Evolutionary conservation across 2,888 invertebrate species (phyloP).

Genomic region (Ethmia dodecea): DNA sequence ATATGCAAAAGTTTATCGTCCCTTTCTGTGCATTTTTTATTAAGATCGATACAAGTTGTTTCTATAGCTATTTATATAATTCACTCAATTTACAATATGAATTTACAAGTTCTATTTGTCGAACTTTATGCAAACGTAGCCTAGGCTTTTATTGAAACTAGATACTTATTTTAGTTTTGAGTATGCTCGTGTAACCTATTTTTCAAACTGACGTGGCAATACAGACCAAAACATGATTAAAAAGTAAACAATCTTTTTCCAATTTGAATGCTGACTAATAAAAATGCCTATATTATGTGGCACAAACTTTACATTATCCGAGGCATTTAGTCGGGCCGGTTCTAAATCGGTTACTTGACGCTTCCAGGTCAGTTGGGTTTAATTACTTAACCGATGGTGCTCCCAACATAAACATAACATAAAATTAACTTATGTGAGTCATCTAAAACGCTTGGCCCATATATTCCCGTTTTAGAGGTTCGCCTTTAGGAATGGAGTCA

Average conservation of each 20-base stretch:
- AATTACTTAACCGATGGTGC: conserved; percentile 20
- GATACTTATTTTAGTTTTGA: too few relatives aligned
- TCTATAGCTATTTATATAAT: too few relatives aligned
- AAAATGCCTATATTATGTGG: conserved; percentile 3
- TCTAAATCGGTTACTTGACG: conserved; percentile 38
- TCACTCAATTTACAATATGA: too few relatives aligned
- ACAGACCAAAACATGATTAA: too few relatives aligned
- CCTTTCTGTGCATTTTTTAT: too few relatives aligned
- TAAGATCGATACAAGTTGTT: too few relatives aligned
- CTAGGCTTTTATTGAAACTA: too few relatives aligned
- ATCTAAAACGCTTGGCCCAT: conserved; percentile 9
- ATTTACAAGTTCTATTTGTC: too few relatives aligned
- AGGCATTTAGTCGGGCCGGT: conserved; percentile 33
- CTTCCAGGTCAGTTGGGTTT: conserved; percentile 47
- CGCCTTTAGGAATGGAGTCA: background rate
- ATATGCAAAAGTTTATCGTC: too few relatives aligned
- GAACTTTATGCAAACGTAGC: too few relatives aligned
- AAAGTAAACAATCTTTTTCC: background rate
- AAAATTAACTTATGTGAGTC: conserved; percentile 22
- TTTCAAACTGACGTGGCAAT: too few relatives aligned
- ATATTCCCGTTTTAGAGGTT: background rate
- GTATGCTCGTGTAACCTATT: too few relatives aligned
- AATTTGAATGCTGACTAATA: conserved; percentile 1
- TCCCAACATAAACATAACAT: conserved; percentile 16
- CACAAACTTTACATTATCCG: conserved; percentile 34